A percentile compares a stretch with the other conserved stretches of the same genome.
Conservation (phyloP, 37 sponge, comb jelly and placozoan genomes). For the Crambe crambe region DNA sequence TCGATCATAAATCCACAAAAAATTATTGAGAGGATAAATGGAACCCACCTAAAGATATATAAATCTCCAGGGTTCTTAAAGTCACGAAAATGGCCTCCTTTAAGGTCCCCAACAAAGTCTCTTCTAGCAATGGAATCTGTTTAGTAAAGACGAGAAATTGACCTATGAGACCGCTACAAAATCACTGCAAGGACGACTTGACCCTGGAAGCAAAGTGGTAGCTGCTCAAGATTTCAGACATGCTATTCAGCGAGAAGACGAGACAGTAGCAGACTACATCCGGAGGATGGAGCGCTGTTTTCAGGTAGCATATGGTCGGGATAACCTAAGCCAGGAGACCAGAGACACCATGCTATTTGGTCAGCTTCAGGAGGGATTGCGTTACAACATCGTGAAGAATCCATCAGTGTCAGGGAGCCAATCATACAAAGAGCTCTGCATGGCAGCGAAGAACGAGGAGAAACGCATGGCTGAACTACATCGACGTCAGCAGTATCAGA, state of each 20-base stretch:
- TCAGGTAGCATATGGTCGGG: constrained; percentile 36
- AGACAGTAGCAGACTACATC: constrained; percentile 32
- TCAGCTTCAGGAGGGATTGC: constrained; percentile 49
- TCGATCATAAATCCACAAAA: too few species aligned
- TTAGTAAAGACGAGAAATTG: too few species aligned
- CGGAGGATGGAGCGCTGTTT: background rate
- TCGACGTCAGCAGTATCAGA: constrained; percentile 20
- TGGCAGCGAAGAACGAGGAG: constrained; percentile 52
- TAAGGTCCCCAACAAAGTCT: too few species aligned
- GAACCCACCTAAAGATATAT: too few species aligned
- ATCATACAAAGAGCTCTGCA: too few species aligned
- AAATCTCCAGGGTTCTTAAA: too few species aligned
- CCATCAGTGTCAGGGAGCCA: constrained; percentile 30
- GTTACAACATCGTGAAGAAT: constrained; percentile 2
- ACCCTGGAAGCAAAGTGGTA: constrained; percentile 17
- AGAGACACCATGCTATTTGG: constrained; percentile 29
- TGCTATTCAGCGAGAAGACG: constrained; percentile 21
- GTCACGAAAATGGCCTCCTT: too few species aligned
- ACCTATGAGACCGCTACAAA: too few species aligned
- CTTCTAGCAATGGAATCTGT: too few species aligned
- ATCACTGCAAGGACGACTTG: too few species aligned
- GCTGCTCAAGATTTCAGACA: constrained; percentile 46
- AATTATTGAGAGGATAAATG: too few species aligned
- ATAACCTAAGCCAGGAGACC: constrained; percentile 29
- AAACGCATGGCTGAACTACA: constrained; percentile 12